Percentiles rank a stretch among this genome's conserved stretches.
phyloP scores from a whole-genome alignment of 1,140 invertebrate species.

The Drosophila albomicans region DNA sequence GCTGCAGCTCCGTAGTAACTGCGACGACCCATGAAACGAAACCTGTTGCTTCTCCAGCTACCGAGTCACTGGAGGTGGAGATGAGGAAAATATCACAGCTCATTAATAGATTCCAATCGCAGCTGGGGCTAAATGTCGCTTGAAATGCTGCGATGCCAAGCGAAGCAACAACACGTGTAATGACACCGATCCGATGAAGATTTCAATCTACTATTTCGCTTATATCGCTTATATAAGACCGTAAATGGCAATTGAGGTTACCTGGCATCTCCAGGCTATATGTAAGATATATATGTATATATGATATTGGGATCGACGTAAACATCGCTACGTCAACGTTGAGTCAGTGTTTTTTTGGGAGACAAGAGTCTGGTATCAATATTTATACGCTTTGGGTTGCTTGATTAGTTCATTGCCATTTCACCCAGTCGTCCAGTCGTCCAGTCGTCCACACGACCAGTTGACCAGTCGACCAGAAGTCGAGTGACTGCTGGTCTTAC shows the following conservation, averaged over 20 bases:
- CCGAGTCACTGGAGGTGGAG: not conserved
- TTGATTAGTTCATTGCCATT: constrained; percentile 70
- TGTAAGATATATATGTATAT: too few relatives aligned
- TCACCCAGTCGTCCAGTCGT: constrained; percentile 60
- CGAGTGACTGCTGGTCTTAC: constrained; percentile 53
- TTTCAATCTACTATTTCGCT: constrained; percentile 38
- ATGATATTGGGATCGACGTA: not conserved
- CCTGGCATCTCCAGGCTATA: not conserved
- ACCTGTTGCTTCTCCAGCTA: constrained; percentile 42
- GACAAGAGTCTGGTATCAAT: constrained; percentile 9
- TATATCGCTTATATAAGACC: constrained; percentile 58
- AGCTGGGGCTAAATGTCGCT: constrained; percentile 61
- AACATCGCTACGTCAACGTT: constrained; percentile 14
- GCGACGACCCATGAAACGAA: constrained; percentile 55
- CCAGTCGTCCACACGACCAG: constrained; percentile 8
- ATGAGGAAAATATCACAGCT: constrained; percentile 63
- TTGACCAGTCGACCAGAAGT: constrained; percentile 29
- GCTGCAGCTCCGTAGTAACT: not conserved
- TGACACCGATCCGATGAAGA: constrained; percentile 50
- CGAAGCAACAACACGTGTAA: constrained; percentile 55
- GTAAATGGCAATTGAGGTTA: constrained; percentile 36
- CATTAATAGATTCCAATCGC: constrained; percentile 74
- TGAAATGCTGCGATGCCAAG: constrained; percentile 45
- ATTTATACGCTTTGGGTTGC: constrained; percentile 25
- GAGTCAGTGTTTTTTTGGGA: constrained; percentile 8